These are phyloP conservation scores for Helicoverpa zea DNA, from an alignment of 1,140 invertebrate species.

Conservation along the genomic window DNA sequence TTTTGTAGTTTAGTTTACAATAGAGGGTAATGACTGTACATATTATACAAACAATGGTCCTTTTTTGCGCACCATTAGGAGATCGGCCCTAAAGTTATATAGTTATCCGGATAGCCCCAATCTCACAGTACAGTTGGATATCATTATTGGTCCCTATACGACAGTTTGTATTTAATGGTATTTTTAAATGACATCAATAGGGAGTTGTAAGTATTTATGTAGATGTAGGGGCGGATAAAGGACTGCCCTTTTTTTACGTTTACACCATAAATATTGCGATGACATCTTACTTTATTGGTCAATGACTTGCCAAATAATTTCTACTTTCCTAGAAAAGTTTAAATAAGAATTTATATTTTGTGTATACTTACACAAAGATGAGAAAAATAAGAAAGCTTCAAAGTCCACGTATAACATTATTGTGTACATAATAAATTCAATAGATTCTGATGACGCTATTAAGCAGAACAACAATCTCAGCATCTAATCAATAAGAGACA, in stretches of 20 bases:
- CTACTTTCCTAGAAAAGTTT: no score
- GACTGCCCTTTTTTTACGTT: constrained; percentile 5
- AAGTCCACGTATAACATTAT: constrained; percentile 11
- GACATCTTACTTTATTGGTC: constrained; percentile 2
- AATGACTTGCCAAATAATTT: no score
- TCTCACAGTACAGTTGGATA: neutral
- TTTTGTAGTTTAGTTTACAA: constrained; percentile 57
- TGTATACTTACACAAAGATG: no score
- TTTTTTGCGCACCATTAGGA: constrained; percentile 46
- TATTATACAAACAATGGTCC: constrained; percentile 53
- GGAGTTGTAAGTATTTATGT: constrained; percentile 20
- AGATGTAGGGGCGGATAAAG: constrained; percentile 12
- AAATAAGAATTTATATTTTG: no score
- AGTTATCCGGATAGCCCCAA: neutral
- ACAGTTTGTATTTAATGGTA: constrained; percentile 5
- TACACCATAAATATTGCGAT: constrained; percentile 26
- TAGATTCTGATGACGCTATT: constrained; percentile 35
- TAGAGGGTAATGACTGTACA: constrained; percentile 59
- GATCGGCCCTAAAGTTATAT: neutral
- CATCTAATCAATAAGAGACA: constrained; percentile 57
- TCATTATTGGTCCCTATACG: constrained; percentile 19
- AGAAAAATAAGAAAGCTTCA: constrained; percentile 8
- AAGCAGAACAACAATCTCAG: constrained; percentile 19
- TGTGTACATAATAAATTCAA: constrained; percentile 19
- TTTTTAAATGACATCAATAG: constrained; percentile 25